Evolutionary conservation across 2,888 invertebrate species (phyloP), one percentile per base, ranked within the genome.

Genomic region (Drosophila vallismaia): DNA sequence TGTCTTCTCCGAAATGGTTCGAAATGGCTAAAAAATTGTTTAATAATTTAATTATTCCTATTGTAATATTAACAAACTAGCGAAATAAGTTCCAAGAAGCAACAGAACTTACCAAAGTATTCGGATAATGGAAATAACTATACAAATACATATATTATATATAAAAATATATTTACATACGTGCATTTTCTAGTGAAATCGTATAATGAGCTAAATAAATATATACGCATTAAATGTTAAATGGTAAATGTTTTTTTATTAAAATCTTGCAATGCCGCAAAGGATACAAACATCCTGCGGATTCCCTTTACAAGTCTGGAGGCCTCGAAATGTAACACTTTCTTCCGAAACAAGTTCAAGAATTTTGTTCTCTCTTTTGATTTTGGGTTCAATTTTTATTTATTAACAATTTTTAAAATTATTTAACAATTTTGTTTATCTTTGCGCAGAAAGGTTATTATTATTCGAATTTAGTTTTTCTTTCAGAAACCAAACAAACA

Each of bases 121-220:
- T 82, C 57, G 66, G 69, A 55, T 58, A 80, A 59, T 46, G 63
- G 67, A 63, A 31, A 45, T 12, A 72, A 67, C 58, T 76, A 74
- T 73, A 42, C 46, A 74, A 71, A 77, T 44, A 74, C 51, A 74
- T 74, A 69, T 62, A 44, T 36, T 33, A 54, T 59, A 60, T 40
- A 46, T 6, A 55, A 29, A 60, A 55, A 50, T 45, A 71, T 83
- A 82, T 87, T 79, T 83, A 84, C 86, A 83, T 88, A 84, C 87
- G 83, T 84, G 88, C 86, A 84, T 84, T 84, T 84, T 84, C 88
- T 84, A 84, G 84, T 84, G 88, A 88, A 84, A 84, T 88, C 76
- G 53, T 76, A 70, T 76, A 78, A 69, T 49, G 58, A 52, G 70
- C 50, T 76, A 66, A 79, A 64, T 82, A 79, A 64, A 55, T 51